phyloP scores from a whole-genome alignment of 2,888 invertebrate species.

The Andrena marginata region DNA sequence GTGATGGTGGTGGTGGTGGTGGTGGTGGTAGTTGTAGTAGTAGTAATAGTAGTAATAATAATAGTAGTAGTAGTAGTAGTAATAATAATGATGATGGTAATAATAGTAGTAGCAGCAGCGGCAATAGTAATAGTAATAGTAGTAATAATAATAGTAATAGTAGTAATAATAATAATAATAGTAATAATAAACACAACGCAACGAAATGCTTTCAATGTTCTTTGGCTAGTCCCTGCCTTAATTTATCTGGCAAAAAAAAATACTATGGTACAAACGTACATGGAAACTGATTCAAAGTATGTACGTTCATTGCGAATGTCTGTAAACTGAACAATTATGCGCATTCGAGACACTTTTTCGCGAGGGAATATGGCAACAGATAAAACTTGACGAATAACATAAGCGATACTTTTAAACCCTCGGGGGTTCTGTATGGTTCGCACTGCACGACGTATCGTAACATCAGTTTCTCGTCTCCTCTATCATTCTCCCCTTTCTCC shows the following conservation, averaged over 20 bases:
- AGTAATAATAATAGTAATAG: background rate
- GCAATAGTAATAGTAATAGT: no score
- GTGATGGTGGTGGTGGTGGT: background rate
- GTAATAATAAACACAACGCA: slow-evolving; percentile 25
- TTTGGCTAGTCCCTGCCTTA: slow-evolving; percentile 24
- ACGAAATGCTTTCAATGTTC: slow-evolving; percentile 41
- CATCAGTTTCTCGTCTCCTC: background rate
- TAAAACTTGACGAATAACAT: background rate
- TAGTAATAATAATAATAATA: background rate
- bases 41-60: background rate
- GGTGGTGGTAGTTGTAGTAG: background rate
- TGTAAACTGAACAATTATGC: slow-evolving; percentile 7
- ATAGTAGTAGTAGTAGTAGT: background rate
- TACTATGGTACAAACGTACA: background rate
- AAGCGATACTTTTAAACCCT: background rate
- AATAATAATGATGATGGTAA: background rate
- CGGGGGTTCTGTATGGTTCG: background rate
- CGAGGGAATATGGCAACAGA: background rate
- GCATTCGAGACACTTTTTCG: background rate
- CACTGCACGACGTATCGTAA: background rate
- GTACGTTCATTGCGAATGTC: background rate
- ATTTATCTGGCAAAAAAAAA: background rate
- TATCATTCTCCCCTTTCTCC: slow-evolving; percentile 41
- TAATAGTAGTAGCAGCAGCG: background rate
- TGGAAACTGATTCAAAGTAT: slow-evolving; percentile 3